Base-by-base conservation (phyloP, 2,797 vertebrate species). In the Sciurus carolinensis region DNA sequence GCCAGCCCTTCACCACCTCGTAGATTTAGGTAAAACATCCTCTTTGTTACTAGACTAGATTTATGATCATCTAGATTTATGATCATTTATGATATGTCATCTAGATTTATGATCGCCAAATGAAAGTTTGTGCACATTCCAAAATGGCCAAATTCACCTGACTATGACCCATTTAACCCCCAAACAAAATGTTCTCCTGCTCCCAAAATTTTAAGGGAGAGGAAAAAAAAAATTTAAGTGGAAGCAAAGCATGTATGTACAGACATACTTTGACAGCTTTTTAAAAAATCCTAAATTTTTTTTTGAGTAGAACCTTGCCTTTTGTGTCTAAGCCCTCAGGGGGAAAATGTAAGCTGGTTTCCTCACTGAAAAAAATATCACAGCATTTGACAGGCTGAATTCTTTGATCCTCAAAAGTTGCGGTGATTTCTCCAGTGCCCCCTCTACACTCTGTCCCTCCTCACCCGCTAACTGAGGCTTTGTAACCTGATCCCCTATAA, bases 321-420 rank as follows among this genome's bases (percentile, higher is more conserved):
- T 98, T 98, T 98, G 97, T 98, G 97, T 97, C 87, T 95, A 97
- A 73, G 47, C 98, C 98, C 98, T 97, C 95, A 97, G 98, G 98
- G 96, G 98, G 57, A 98, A 98, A 98, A 98, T 98, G 96, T 97
- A 97, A 98, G 97, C 97, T 98, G 97, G 96, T 98, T 98, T 98
- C 97, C 98, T 98, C 98, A 97, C 94, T 94, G 93, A 97, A 98
- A 97, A 93, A 98, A 98, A 98, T 97, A 98, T 98, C 97, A 97
- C 92, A 97, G 96, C 96, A 81, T 97, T 98, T 98, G 98, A 98
- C 98, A 98, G 98, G 93, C 98, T 97, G 94, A 90, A 84, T 97
- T 97, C 98, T 97, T 98, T 98, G 98, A 98, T 98, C 98, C 97
- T 98, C 95, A 87, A 97, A 94, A 96, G 92, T 96, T 97, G 97